Evolutionary conservation across 2,113 vertebrate genomes (phyloP).

Genomic region (Sclerurus mexicanus): DNA sequence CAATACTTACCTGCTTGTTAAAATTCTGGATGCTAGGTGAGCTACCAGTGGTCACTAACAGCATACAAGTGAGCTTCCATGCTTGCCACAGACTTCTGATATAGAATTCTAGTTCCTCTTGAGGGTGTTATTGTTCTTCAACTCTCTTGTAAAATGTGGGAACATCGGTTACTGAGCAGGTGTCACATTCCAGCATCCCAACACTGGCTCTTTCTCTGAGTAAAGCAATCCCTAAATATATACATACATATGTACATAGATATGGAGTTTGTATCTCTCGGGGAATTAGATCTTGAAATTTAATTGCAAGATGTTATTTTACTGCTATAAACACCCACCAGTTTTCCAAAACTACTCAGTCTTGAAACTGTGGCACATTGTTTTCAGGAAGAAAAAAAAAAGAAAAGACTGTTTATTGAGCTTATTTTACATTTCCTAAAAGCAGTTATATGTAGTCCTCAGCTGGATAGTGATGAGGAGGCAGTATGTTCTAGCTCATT

Average conservation of each 20-base stretch:
- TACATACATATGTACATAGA: neutral
- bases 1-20: neutral
- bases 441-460: neutral
- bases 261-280: neutral
- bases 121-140: neutral
- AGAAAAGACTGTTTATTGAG: neutral
- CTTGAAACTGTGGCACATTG: constrained; percentile 29
- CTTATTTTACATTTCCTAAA: constrained; percentile 9
- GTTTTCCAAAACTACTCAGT: neutral
- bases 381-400: neutral
- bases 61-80: neutral
- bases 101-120: neutral
- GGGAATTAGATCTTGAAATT: neutral
- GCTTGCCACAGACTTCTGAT: neutral
- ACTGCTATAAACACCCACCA: constrained; percentile 18
- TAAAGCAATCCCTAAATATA: neutral
- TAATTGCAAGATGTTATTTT: neutral
- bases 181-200: neutral
- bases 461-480: neutral
- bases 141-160: neutral
- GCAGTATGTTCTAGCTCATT: neutral
- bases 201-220: neutral
- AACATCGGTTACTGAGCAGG: neutral
- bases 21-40: neutral
- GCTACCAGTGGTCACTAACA: neutral